A percentile compares a stretch with the other conserved stretches of the same genome.
phyloP scores from a whole-genome alignment of 2,113 vertebrate genomes.

The Jaculus jaculus region DNA sequence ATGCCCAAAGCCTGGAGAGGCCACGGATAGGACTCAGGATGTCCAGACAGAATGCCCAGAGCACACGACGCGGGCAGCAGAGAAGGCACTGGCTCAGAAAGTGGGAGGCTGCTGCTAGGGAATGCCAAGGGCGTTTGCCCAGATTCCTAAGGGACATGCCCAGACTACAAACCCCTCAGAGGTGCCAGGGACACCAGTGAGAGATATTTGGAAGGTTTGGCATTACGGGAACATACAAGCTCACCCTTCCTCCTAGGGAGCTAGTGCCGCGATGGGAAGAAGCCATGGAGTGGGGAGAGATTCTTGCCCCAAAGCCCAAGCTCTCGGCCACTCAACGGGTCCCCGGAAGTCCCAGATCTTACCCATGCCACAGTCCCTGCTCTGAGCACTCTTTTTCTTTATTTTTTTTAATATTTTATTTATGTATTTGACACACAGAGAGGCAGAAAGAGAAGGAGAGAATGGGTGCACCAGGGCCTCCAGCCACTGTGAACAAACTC shows the following conservation, averaged over 20 bases:
- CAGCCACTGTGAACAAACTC: too few relatives aligned
- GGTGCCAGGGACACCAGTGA: neutral
- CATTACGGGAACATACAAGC: neutral
- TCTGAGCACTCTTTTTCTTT: accelerated
- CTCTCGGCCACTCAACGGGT: neutral
- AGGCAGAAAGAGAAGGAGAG: too few relatives aligned
- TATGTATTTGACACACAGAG: too few relatives aligned
- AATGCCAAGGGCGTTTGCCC: neutral
- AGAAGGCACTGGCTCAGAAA: neutral
- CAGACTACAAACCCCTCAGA: too few relatives aligned
- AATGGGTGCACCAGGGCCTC: too few relatives aligned
- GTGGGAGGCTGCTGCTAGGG: neutral
- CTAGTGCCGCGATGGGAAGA: neutral
- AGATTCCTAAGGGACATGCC: neutral
- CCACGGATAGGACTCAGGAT: neutral
- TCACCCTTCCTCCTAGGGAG: neutral
- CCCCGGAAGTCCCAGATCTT: neutral
- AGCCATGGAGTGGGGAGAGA: neutral
- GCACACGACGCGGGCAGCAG: neutral
- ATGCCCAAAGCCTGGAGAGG: neutral
- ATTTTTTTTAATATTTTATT: too few relatives aligned
- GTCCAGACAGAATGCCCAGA: neutral
- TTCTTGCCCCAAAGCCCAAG: neutral
- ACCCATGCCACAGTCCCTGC: neutral
- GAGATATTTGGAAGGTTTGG: neutral